A percentile compares a stretch with the other conserved stretches of the same genome.
These are phyloP conservation scores for Scomber scombrus DNA, from an alignment of 2,113 vertebrate genomes.

Conservation along the genomic window DNA sequence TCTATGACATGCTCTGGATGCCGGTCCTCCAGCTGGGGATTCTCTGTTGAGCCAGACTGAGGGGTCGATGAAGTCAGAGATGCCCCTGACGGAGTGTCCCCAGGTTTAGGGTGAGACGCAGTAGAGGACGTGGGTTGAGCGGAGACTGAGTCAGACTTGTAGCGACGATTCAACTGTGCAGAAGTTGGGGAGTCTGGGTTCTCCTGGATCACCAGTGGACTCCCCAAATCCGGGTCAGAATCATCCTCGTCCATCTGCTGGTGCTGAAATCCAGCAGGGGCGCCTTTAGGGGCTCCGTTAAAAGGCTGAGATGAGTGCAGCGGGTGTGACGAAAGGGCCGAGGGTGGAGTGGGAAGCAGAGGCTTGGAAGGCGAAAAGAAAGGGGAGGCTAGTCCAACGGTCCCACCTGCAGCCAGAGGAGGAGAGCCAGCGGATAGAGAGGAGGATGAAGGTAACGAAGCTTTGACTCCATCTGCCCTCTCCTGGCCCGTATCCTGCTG, in stretches of 20 bases:
- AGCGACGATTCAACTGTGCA: constrained; percentile 78
- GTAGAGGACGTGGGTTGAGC: constrained; percentile 65
- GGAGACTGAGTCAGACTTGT: constrained; percentile 68
- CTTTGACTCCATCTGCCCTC: constrained; percentile 75
- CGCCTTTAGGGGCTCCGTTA: constrained; percentile 77
- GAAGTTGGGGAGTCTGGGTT: constrained; percentile 79
- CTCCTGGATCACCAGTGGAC: constrained; percentile 85
- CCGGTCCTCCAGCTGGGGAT: constrained; percentile 72
- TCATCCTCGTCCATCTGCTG: constrained; percentile 81
- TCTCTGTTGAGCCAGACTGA: constrained; percentile 66
- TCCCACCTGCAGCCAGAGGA: constrained; percentile 66
- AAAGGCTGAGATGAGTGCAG: constrained; percentile 78
- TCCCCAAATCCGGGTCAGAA: constrained; percentile 83
- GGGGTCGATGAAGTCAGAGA: constrained; percentile 52
- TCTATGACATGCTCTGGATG: constrained; percentile 85
- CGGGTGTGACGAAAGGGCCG: constrained; percentile 73
- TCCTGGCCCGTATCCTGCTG: constrained; percentile 82
- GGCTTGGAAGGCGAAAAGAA: constrained; percentile 82
- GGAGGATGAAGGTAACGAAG: constrained; percentile 73
- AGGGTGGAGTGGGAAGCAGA: constrained; percentile 70
- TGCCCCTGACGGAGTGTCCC: constrained; percentile 71
- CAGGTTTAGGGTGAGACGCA: constrained; percentile 73
- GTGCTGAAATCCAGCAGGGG: constrained; percentile 67
- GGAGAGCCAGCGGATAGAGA: constrained; percentile 71
- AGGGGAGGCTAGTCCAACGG: constrained; percentile 74